Base-by-base conservation (phyloP, 2,113 vertebrate species). In the Chaetops frenatus region DNA sequence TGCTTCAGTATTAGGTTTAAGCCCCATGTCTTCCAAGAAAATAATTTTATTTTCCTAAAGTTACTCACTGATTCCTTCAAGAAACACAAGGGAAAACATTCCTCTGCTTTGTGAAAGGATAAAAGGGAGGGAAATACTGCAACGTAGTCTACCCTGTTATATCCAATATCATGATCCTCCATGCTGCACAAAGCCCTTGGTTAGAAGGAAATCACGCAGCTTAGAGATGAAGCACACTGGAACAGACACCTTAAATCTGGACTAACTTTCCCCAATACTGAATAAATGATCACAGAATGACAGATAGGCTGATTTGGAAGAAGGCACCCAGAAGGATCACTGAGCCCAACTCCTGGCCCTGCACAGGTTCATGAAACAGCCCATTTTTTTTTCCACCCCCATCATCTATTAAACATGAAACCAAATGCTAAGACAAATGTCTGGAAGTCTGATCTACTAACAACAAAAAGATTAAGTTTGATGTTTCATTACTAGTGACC, bases 1-100 rank as follows among this genome's bases (percentile, higher is more conserved):
- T 96, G 91, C 66, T 94, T 91, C 79, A 64, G n/a, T 89, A 95
- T 97, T 93, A 96, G 81, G 93, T 96, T 90, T 94, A 96, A 96
- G 94, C 61, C 83, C 77, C 85, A 58, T 0, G 12, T 76, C 91
- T 97, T 83, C 66, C 82, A 95, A 93, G 58, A 73, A 92, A 93
- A 91, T 60, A 36, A 85, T 93, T 91, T 76, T 89, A 86, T 96
- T 96, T 96, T 96, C 94, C 15, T 10, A 24, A 92, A 96, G 71
- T 92, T 85, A 96, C 94, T 96, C 78, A 93, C 66, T 3, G 50
- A 97, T 93, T 96, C 88, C 57, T 73, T 86, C 48, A 67, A 44
- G 48, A 93, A 92, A 92, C 66, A 40, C n/a, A 21, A 40, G 36
- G 15, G 31, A 36, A 84, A 92, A 86, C 91, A 81, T 61, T 83